Conservation (phyloP, 2,888 invertebrate species). For the Mimumesa dahlbomi region DNA sequence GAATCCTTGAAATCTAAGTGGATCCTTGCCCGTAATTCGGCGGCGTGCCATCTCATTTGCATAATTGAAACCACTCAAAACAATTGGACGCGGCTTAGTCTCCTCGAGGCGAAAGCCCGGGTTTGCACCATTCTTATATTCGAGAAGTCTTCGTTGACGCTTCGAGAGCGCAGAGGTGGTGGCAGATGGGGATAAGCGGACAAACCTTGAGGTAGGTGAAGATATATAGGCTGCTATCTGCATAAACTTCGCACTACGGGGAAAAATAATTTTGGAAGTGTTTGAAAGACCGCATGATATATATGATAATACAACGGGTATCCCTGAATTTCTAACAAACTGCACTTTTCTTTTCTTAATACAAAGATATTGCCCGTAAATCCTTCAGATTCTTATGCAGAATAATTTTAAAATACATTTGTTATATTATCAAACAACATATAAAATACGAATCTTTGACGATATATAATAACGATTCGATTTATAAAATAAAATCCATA, state of each 20-base stretch:
- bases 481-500: no score
- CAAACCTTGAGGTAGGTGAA: slow-evolving; percentile 16
- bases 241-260: neutral
- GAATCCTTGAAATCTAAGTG: slow-evolving; percentile 60
- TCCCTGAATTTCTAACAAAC: slow-evolving; percentile 2
- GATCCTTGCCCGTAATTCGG: slow-evolving; percentile 58
- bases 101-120: slow-evolving; percentile 38
- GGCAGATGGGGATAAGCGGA: slow-evolving; percentile 28
- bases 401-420: no score
- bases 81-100: slow-evolving; percentile 72
- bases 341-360: neutral
- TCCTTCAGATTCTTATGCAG: no score
- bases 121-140: slow-evolving; percentile 50
- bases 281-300: neutral
- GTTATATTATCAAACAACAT: no score
- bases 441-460: no score
- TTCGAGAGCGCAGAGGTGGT: slow-evolving; percentile 15
- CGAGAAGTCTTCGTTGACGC: slow-evolving; percentile 29
- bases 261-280: neutral
- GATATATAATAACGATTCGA: no score
- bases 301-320: slow-evolving; percentile 7
- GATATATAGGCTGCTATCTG: slow-evolving; percentile 17
- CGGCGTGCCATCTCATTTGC: slow-evolving; percentile 70
- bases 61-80: slow-evolving; percentile 75
- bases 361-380: neutral